Conservation (phyloP, 2,113 vertebrate genomes). For the Coreoperca whiteheadi region DNA sequence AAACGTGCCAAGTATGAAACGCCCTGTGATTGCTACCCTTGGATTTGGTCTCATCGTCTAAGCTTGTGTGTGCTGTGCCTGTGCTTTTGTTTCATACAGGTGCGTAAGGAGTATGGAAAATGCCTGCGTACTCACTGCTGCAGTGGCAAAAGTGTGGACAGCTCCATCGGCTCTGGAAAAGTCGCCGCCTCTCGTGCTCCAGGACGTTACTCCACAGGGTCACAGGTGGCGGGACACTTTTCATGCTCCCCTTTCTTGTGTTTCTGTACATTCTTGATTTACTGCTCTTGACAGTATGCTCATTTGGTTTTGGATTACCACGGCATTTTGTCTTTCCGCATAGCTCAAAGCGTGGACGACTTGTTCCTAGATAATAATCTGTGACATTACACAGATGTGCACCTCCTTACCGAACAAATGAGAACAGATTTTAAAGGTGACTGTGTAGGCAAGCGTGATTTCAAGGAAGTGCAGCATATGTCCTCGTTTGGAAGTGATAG, state of each 20-base stretch:
- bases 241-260: not conserved
- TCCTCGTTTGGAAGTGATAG: slow-evolving; percentile 24
- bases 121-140: slow-evolving; percentile 96
- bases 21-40: no score
- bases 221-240: slow-evolving; percentile 87
- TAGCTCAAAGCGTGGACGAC: not conserved
- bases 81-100: slow-evolving; percentile 78
- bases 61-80: not conserved
- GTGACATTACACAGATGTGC: slow-evolving; percentile 5
- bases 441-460: slow-evolving; percentile 1
- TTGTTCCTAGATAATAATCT: not conserved
- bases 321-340: not conserved
- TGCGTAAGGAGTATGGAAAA: slow-evolving; percentile 97
- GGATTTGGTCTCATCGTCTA: not conserved
- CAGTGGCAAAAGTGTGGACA: slow-evolving; percentile 96
- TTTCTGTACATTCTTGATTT: not conserved
- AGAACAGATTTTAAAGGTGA: not conserved
- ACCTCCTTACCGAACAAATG: not conserved
- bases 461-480: not conserved
- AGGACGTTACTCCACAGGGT: slow-evolving; percentile 94
- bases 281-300: not conserved
- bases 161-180: slow-evolving; percentile 94
- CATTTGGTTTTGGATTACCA: not conserved
- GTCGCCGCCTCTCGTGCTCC: slow-evolving; percentile 92
- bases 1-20: not conserved